Conservation (phyloP, 1,140 invertebrate species). For the Hyles vespertilio region DNA sequence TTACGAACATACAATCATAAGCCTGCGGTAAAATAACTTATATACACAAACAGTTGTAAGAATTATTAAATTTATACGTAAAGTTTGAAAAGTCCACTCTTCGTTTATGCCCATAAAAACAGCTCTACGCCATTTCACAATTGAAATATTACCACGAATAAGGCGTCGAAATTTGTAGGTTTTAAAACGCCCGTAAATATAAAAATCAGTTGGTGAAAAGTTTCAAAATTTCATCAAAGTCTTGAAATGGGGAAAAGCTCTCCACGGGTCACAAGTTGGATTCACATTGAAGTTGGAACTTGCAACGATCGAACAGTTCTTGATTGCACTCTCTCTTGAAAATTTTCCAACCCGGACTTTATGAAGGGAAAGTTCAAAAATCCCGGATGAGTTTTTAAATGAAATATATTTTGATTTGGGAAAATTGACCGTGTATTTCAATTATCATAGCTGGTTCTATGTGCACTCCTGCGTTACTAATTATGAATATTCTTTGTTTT, state of each 20-base stretch:
- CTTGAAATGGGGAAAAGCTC: constrained; percentile 37
- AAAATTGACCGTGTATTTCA: not conserved
- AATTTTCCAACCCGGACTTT: constrained; percentile 55
- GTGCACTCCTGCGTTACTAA: too few relatives aligned
- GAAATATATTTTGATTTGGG: constrained; percentile 12
- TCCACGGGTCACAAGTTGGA: constrained; percentile 47
- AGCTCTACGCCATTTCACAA: too few relatives aligned
- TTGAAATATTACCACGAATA: not conserved
- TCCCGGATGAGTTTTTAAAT: constrained; percentile 22
- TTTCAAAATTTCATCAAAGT: constrained; percentile 59
- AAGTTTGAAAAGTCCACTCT: too few relatives aligned
- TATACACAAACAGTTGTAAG: too few relatives aligned
- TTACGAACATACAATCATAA: too few relatives aligned
- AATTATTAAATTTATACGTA: too few relatives aligned
- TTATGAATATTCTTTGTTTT: too few relatives aligned
- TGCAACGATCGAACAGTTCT: constrained; percentile 43
- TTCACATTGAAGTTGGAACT: constrained; percentile 37
- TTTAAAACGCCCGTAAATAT: not conserved
- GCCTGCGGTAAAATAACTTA: too few relatives aligned
- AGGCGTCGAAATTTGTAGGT: not conserved
- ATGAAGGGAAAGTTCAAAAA: constrained; percentile 29
- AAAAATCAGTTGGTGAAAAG: constrained; percentile 9
- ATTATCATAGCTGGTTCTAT: not conserved
- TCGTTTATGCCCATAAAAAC: too few relatives aligned
- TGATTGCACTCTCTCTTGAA: constrained; percentile 58